phyloP scores from a whole-genome alignment of 2,888 invertebrate genomes.

The Tetragonisca angustula region DNA sequence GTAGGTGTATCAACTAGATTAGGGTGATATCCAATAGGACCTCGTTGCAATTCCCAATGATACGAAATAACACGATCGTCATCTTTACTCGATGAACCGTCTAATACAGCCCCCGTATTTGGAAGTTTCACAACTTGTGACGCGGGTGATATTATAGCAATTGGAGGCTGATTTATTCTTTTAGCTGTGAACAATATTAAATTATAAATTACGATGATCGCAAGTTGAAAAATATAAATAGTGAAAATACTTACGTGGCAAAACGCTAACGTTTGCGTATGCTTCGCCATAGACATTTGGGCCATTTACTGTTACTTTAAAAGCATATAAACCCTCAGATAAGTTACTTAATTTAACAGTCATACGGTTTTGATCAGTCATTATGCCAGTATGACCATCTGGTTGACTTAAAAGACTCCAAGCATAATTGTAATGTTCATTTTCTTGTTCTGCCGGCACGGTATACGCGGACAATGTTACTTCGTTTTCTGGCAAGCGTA shows the following conservation, averaged over 20 bases:
- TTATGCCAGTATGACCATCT: slow-evolving; percentile 90
- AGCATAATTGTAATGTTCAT: slow-evolving; percentile 92
- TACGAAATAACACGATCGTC: slow-evolving; percentile 94
- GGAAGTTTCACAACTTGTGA: slow-evolving; percentile 95
- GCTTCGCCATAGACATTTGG: slow-evolving; percentile 91
- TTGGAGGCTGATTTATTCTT: slow-evolving; percentile 92
- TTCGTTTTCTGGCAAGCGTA: slow-evolving; percentile 93
- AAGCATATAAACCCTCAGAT: slow-evolving; percentile 94
- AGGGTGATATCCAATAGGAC: slow-evolving; percentile 94
- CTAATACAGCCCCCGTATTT: slow-evolving; percentile 95
- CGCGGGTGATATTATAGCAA: slow-evolving; percentile 93
- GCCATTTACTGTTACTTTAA: slow-evolving; percentile 94
- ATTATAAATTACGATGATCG: not conserved
- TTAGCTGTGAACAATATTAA: slow-evolving; percentile 85
- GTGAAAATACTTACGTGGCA: slow-evolving; percentile 86
- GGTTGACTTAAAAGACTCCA: slow-evolving; percentile 95
- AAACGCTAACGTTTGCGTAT: slow-evolving; percentile 94
- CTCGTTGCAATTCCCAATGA: slow-evolving; percentile 96
- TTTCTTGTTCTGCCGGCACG: slow-evolving; percentile 90
- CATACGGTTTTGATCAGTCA: slow-evolving; percentile 93
- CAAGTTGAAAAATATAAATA: not conserved
- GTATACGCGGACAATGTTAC: slow-evolving; percentile 93
- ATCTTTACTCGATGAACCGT: slow-evolving; percentile 91
- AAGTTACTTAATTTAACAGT: slow-evolving; percentile 93
- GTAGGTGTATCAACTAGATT: slow-evolving; percentile 92